Conservation (phyloP, 2,113 vertebrate species). For the Osmerus mordax region DNA sequence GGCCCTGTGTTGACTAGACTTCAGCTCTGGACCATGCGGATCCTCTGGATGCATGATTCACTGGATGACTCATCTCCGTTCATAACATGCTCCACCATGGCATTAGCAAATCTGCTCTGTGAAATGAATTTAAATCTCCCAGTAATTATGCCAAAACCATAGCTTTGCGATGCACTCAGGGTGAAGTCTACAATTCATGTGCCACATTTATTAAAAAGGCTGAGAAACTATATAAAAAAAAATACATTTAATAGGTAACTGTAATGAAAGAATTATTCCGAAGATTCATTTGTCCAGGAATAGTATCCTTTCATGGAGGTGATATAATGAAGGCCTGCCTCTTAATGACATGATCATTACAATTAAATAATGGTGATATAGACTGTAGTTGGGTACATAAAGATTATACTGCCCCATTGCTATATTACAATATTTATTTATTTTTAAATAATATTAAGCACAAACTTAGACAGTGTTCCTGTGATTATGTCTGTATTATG, state of each 20-base stretch:
- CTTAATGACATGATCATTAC: not conserved
- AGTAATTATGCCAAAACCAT: constrained; percentile 38
- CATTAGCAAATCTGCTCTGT: constrained; percentile 31
- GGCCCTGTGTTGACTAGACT: constrained; percentile 8
- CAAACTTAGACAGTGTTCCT: too few relatives aligned
- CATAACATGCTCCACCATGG: constrained; percentile 35
- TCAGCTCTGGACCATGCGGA: constrained; percentile 43
- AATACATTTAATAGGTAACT: not conserved
- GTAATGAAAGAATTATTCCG: not conserved
- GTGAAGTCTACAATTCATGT: constrained; percentile 18
- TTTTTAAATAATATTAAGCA: too few relatives aligned
- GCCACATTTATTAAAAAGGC: constrained; percentile 19
- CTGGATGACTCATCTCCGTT: constrained; percentile 49
- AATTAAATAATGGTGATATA: not conserved
- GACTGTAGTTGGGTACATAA: too few relatives aligned
- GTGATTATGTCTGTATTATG: too few relatives aligned
- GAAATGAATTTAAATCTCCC: constrained; percentile 33
- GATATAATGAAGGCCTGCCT: not conserved
- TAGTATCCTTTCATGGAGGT: not conserved
- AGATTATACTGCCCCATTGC: too few relatives aligned
- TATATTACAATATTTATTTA: too few relatives aligned
- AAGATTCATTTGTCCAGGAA: not conserved
- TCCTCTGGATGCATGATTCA: constrained; percentile 47
- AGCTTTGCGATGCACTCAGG: constrained; percentile 14
- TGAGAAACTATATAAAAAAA: not conserved